Conservation (phyloP, 2,113 vertebrate genomes). For the Leptobrachium leishanense region DNA sequence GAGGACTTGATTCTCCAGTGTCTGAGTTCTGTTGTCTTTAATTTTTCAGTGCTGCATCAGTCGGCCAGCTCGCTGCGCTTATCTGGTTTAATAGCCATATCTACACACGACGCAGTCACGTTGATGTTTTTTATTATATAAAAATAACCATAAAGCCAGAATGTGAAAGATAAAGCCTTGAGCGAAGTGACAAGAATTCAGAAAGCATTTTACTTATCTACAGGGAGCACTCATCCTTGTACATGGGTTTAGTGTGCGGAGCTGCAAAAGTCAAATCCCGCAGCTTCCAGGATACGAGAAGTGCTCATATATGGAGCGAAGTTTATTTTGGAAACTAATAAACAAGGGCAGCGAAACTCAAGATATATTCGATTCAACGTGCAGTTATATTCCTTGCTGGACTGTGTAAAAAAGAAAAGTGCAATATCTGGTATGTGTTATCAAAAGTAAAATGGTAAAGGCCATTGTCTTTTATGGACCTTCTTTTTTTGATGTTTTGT, state of each 20-base stretch:
- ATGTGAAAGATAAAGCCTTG: conserved; percentile 5
- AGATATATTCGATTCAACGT: neutral
- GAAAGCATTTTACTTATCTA: conserved; percentile 11
- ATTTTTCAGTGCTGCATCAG: no score
- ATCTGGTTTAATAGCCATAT: neutral
- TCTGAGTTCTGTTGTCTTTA: no score
- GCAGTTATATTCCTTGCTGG: no score
- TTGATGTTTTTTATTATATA: neutral
- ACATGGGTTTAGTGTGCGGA: neutral
- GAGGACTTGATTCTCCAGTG: no score
- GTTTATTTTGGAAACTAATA: neutral
- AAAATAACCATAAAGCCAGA: neutral
- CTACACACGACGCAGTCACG: conserved; percentile 5
- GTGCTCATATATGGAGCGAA: neutral
- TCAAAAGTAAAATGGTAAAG: no score
- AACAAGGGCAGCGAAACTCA: neutral
- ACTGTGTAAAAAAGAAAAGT: no score
- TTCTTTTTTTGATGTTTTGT: no score
- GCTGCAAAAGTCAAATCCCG: neutral
- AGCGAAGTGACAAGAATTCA: neutral
- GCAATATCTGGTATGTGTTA: no score
- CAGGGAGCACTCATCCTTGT: neutral
- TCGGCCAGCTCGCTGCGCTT: neutral
- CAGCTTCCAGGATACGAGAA: neutral
- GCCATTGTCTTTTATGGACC: no score